Conservation (phyloP, 2,888 invertebrate species). For the Pelosia muscerda region DNA sequence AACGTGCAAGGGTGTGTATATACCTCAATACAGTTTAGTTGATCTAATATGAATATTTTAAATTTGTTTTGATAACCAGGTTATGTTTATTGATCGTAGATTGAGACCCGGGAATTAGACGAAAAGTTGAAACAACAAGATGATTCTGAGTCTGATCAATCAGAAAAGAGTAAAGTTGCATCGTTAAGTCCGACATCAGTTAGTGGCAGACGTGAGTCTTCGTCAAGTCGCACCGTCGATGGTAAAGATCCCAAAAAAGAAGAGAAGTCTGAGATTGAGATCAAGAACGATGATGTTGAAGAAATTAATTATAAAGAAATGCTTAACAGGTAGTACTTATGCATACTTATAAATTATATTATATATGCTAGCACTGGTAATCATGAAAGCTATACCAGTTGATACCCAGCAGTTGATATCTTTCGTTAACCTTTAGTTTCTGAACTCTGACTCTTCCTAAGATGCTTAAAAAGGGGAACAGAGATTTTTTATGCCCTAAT, state of each 20-base stretch:
- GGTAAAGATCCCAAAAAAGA: slow-evolving; percentile 81
- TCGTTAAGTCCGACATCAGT: slow-evolving; percentile 86
- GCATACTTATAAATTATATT: background rate
- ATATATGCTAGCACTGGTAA: background rate
- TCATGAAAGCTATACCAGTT: too few species aligned
- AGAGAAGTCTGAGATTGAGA: slow-evolving; percentile 79
- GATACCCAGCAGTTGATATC: too few species aligned
- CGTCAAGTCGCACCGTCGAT: slow-evolving; percentile 81
- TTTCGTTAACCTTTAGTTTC: too few species aligned
- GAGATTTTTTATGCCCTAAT: too few species aligned
- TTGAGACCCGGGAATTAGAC: slow-evolving; percentile 87
- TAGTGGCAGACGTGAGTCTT: slow-evolving; percentile 81
- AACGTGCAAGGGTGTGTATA: slow-evolving; percentile 82
- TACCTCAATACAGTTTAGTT: background rate
- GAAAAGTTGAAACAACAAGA: slow-evolving; percentile 89
- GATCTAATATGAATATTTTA: slow-evolving; percentile 27
- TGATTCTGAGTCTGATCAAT: slow-evolving; percentile 88
- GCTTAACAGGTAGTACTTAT: slow-evolving; percentile 47
- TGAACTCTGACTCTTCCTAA: too few species aligned
- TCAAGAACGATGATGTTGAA: slow-evolving; percentile 89
- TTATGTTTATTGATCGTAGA: slow-evolving; percentile 87
- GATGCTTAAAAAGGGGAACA: too few species aligned
- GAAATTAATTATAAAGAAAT: slow-evolving; percentile 75
- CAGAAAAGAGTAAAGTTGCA: slow-evolving; percentile 88
- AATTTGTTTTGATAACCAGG: slow-evolving; percentile 68